phyloP scores from a whole-genome alignment of 30 jellyfish, hydroid and myxozoan genomes.

The Pseudorhiza aurosa region DNA sequence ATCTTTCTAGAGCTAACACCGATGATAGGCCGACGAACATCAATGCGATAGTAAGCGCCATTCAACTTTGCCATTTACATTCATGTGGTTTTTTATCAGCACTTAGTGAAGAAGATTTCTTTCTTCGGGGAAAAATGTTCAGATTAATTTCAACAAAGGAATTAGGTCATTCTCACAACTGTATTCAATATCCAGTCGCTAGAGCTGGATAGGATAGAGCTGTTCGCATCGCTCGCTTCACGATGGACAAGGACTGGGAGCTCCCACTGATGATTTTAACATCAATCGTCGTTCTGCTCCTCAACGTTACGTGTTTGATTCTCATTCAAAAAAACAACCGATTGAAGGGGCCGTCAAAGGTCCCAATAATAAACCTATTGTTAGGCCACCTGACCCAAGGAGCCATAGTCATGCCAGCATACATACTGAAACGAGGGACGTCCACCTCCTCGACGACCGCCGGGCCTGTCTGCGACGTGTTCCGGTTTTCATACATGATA shows the following conservation, averaged over 20 bases:
- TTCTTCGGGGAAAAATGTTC: too few relatives aligned
- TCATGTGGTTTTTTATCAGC: too few relatives aligned
- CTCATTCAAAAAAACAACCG: conserved; percentile 1
- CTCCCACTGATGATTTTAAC: neutral
- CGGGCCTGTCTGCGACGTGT: conserved; percentile 61
- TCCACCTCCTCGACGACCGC: neutral
- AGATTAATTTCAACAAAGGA: too few relatives aligned
- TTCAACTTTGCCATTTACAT: too few relatives aligned
- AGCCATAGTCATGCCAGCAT: conserved; percentile 81
- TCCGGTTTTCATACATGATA: conserved; percentile 85
- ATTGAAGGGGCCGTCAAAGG: conserved; percentile 48
- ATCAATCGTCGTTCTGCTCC: neutral
- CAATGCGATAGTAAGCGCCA: too few relatives aligned
- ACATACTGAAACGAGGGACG: conserved; percentile 52
- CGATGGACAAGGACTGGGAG: neutral
- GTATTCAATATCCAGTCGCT: too few relatives aligned
- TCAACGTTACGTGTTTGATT: conserved; percentile 11
- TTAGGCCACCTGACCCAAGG: conserved; percentile 81
- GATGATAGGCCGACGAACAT: too few relatives aligned
- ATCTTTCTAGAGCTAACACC: too few relatives aligned
- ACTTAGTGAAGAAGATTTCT: too few relatives aligned
- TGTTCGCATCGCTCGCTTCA: too few relatives aligned
- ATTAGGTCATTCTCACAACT: too few relatives aligned
- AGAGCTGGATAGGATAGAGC: too few relatives aligned
- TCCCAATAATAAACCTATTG: conserved; percentile 68